Evolutionary conservation across 2,888 invertebrate genomes (phyloP), one percentile per base, ranked within the genome.

Genomic region (Tribolium freemani): DNA sequence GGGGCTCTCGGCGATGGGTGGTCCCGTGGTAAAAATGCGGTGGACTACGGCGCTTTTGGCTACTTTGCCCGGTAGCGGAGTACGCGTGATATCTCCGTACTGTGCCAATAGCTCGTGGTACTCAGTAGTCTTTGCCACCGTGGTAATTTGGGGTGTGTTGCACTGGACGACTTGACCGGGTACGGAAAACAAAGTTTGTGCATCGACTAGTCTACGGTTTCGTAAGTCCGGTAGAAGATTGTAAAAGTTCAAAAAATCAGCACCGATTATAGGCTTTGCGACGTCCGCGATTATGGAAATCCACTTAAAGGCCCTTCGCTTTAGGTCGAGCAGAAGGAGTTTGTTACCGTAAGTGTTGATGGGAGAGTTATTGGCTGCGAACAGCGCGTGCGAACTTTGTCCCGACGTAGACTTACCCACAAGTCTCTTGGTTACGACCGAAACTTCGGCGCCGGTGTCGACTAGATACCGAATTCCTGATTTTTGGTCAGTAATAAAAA

Each of bases 21-120:
- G 80, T 10, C 84, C 83, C 1, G 74, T 44, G 5, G 77, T 79
- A 4, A 82, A 81, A 38, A 72, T 57, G 45, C 83, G 82, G 73
- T 78, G 77, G 31, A 80, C 82, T 1, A 72, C 63, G 9, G 21
- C 9, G 67, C 31, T 20, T 5, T 13, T 11, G 4, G 5, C 5
- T 10, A 21, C 13, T 13, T 11, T 54, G 3, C 3, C 9, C 2
- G n/a, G 10, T 5, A 44, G 21, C 9, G 11, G 20, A 5, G 48
- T 26, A 6, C 45, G 45, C 10, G 53, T 69, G 21, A 74, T 50
- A 13, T 58, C 64, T 9, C 60, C 61, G 30, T 20, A 71, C 30
- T 73, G 1, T 3, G 11, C 48, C 8, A 75, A 45, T 5, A 71
- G 8, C 4, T 46, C 30, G 13, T 60, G 11, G 31, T 2, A 68